Evolutionary conservation across 2,113 vertebrate species (phyloP).

Genomic region (Mesoclemmys tuberculata): DNA sequence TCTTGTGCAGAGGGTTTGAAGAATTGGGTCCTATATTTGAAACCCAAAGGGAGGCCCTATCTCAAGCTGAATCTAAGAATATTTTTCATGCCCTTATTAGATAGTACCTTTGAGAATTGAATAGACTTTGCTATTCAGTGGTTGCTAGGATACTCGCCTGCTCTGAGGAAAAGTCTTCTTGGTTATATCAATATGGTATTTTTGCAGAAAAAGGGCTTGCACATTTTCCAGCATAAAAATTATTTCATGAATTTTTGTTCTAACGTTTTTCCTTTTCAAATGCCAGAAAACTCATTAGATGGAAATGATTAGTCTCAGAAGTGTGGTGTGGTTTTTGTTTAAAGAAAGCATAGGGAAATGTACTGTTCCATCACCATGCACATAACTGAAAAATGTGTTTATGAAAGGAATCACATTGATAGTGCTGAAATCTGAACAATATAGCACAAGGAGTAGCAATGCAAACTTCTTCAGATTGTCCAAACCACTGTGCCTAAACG

Average conservation of each 20-base stretch:
- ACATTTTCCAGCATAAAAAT: constrained; percentile 44
- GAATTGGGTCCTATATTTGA: neutral
- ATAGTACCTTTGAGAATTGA: constrained; percentile 38
- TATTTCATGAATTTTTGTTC: neutral
- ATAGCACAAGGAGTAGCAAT: neutral
- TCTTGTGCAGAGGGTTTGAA: neutral
- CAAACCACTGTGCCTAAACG: neutral
- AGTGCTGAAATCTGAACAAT: neutral
- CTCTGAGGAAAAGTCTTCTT: constrained; percentile 30
- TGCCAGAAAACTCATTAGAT: neutral
- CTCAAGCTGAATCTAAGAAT: constrained; percentile 10
- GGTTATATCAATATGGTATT: neutral
- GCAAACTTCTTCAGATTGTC: neutral
- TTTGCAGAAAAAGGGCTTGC: constrained; percentile 13
- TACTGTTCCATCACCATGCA: neutral
- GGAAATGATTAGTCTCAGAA: neutral
- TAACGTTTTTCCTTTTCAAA: neutral
- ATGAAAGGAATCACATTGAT: neutral
- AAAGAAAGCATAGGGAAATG: neutral
- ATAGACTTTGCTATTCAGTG: constrained; percentile 39
- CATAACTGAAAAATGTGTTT: neutral
- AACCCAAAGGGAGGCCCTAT: neutral
- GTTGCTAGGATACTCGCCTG: constrained; percentile 42
- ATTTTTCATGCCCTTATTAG: constrained; percentile 17
- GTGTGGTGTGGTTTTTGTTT: neutral